Conservation (phyloP, 2,888 invertebrate species). For the Watsonalla binaria region DNA sequence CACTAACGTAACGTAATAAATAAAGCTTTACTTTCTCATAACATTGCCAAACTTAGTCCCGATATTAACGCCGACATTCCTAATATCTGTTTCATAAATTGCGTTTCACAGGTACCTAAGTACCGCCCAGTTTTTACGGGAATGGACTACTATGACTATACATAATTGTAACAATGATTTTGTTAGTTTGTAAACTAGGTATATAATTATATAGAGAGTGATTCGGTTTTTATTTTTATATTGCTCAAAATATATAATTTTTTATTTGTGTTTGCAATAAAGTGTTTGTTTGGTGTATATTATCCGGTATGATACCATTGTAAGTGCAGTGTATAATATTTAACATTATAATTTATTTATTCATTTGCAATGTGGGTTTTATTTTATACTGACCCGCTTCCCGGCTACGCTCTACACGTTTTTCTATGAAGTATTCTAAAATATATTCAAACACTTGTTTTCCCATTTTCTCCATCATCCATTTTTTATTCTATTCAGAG, state of each 20-base stretch:
- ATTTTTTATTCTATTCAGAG: too few species aligned
- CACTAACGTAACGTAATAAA: slow-evolving; percentile 6
- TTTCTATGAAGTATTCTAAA: too few species aligned
- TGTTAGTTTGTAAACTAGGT: slow-evolving; percentile 39
- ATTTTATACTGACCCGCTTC: slow-evolving; percentile 12
- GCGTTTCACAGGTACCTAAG: slow-evolving; percentile 32
- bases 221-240: slow-evolving; percentile 75
- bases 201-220: slow-evolving; percentile 57
- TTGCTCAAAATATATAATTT: slow-evolving; percentile 72
- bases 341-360: slow-evolving; percentile 78
- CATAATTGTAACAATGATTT: slow-evolving; percentile 27
- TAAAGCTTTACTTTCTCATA: slow-evolving; percentile 26
- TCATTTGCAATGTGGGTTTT: slow-evolving; percentile 65
- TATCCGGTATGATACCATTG: slow-evolving; percentile 63
- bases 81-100: slow-evolving; percentile 37
- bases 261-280: slow-evolving; percentile 56
- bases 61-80: slow-evolving; percentile 54
- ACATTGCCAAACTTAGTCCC: slow-evolving; percentile 61
- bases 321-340: slow-evolving; percentile 76
- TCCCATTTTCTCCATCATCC: too few species aligned
- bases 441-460: too few species aligned
- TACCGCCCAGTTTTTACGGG: slow-evolving; percentile 23
- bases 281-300: slow-evolving; percentile 69
- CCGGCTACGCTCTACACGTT: too few species aligned
- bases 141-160: slow-evolving; percentile 22